Base-by-base conservation (phyloP, 1,140 invertebrate genomes). In the Brachionus sp. region DNA sequence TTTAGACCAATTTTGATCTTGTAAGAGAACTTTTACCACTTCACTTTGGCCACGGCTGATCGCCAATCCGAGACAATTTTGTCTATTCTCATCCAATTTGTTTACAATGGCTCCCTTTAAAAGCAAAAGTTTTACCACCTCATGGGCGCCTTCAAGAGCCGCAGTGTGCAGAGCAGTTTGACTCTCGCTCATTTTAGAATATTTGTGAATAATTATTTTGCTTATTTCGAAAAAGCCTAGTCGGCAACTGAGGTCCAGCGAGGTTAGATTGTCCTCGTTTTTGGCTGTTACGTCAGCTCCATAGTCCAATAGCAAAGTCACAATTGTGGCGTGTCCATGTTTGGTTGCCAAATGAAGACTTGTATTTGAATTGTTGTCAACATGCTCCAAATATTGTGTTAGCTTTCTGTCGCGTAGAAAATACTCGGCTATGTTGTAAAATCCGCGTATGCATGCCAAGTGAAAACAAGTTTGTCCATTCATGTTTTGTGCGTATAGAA, bases 331-430 rank as follows among this genome's bases (percentile, higher is more conserved):
- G 66, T 83, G 57, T 5, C 80, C 80, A 33, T 83, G 37, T 19
- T 50, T 42, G 12, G 80, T 70, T 12, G 80, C 62, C 80, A 70
- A 68, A 37, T 83, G 80, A 16, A 83, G 50, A 46, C 39, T 37
- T 5, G 80, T 83, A 29, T 83, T 83, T 35, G 80, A 83, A 25
- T 83, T 66, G 13, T 42, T 50, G 19, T 83, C 80, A 44, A 83
- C 44, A 35, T 83, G 57, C 12, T 83, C 80, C 46, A 83, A 19
- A 33, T 42, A 83, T 46, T 33, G 37, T 6, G 39, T 46, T 23
- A 68, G 25, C 37, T 68, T 83, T 37, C 33, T 68, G 42, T 83
- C 62, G 16, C 62, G 16, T 37, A 83, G 37, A 53, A 83, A 83
- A 19, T 83, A 80, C 37, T 80, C 77, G n/a, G 35, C 77, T 39